These are phyloP conservation scores for Dendrocincla fuliginosa DNA, from an alignment of 2,797 vertebrate genomes.

Conservation along the genomic window DNA sequence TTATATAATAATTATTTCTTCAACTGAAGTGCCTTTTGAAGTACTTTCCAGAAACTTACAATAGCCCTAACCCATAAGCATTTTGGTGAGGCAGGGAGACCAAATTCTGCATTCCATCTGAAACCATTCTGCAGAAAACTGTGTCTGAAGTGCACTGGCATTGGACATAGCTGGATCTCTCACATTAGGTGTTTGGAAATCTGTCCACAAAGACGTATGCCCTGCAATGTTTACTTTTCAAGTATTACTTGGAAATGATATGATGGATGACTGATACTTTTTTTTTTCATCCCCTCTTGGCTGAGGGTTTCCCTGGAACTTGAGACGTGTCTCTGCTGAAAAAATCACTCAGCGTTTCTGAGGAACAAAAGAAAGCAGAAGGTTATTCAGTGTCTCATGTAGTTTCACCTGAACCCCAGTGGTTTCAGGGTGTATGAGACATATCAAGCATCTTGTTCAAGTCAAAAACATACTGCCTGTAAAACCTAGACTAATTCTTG, in stretches of 20 bases:
- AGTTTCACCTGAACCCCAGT: conserved; percentile 29
- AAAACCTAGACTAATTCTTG: neutral
- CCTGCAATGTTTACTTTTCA: conserved; percentile 28
- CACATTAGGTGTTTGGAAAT: conserved; percentile 39
- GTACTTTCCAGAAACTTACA: conserved; percentile 59
- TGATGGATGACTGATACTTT: conserved; percentile 8
- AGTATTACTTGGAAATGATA: conserved; percentile 31
- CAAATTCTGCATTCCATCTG: conserved; percentile 27
- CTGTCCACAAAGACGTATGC: neutral
- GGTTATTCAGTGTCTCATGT: neutral
- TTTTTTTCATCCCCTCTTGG: conserved; percentile 32
- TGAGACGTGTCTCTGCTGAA: conserved; percentile 8
- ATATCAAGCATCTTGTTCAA: neutral
- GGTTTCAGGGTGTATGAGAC: neutral
- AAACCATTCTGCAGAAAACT: conserved; percentile 9
- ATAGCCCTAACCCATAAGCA: conserved; percentile 22
- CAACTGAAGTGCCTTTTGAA: conserved; percentile 64
- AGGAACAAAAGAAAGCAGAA: conserved; percentile 31
- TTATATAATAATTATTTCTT: conserved; percentile 70
- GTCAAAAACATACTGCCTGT: neutral
- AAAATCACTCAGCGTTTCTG: neutral
- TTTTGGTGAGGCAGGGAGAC: conserved; percentile 25
- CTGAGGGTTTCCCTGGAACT: conserved; percentile 39
- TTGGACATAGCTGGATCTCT: neutral
- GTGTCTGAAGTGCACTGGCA: neutral